Evolutionary conservation across 2,888 invertebrate species (phyloP), one percentile per base, ranked within the genome.

Genomic region (Ischnura elegans): DNA sequence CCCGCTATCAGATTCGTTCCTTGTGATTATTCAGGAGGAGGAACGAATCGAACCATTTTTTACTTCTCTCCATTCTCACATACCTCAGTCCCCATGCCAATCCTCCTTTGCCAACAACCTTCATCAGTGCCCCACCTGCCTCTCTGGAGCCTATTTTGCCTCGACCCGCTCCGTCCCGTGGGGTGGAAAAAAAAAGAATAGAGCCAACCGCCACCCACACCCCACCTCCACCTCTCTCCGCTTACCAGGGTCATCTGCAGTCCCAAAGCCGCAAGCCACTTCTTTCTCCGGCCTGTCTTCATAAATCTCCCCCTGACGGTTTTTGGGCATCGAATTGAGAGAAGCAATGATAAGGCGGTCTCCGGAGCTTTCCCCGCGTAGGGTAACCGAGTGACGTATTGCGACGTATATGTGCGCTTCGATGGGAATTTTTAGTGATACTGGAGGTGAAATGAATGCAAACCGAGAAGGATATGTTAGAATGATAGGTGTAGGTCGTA

Each of bases 241-340:
- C 36, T 16, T 29, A 10, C 21, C 42, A 25, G 47, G 21, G n/a
- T 42, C 87, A 42, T 25, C 87, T 51, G 36, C 90, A 55, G 55
- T 90, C 90, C 90, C 90, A 90, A 90, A 90, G 90, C 90, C 90
- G 66, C 90, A 90, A 66, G 90, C 90, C 66, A 66, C 90, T 66
- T 90, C 61, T 90, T 90, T 90, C 66, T 61, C 61, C 61, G 42
- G 61, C 61, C 43, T 86, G 86, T 46, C 86, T 86, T 86, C 90
- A 90, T 90, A 90, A 90, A 90, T 90, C 90, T 90, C 90, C 43
- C 61, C 76, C 10, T 43, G 61, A 25, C 45, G 86, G 45, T 43
- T 43, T 86, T 86, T 46, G 86, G 86, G 86, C 86, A 45, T 86
- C 86, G 86, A 86, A 86, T 86, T 86, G 86, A 86, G 90, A 90